Evolutionary conservation across 2,113 vertebrate species (phyloP), one percentile per base, ranked within the genome.

Genomic region (Formicarius rufipectus): DNA sequence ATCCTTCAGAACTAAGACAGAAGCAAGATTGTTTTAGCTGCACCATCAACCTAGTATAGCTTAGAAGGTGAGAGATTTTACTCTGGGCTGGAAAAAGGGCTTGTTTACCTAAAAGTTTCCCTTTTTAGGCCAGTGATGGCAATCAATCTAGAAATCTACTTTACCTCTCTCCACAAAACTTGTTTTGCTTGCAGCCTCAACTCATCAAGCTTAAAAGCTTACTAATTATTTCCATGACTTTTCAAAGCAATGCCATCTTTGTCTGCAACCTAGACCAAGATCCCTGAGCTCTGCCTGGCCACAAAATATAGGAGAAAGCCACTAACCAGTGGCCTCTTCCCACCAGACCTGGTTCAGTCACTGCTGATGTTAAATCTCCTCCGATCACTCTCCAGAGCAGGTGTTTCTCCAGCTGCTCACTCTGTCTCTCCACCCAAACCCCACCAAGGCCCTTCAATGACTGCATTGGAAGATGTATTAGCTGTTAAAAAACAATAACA

Each of bases 321-420:
- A 10, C 27, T 35, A 69, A 45, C 12, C 56, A 37, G 33, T 33
- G 42, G 7, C 25, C 7, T 75, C 16, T 42, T 91, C 39, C 33
- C 69, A 56, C 3, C 66, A n/a, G 42, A 15, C 60, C 66, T 59
- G 14, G 5, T 44, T 75, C 55, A 84, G 64, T 14, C 60, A 5
- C 45, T 37, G 31, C 15, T 86, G 28, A 9, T 33, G 8, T 31
- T 30, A 7, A 18, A 5, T 59, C 27, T 75, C 12, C 10, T 74
- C 23, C 0, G 0, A 1, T 23, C 42, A 12, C 17, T 1, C 55
- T n/a, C 2, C 0, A 42, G 30, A 84, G 21, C 6, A 31, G 22
- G 22, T 50, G 9, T 33, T 95, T 87, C 73, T 92, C 56, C 25
- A 66, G 42, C 58, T 58, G 39, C 40, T 90, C 30, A 20, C 44